Base-by-base conservation (phyloP, 2,113 vertebrate genomes). In the Bubo scandiacus region DNA sequence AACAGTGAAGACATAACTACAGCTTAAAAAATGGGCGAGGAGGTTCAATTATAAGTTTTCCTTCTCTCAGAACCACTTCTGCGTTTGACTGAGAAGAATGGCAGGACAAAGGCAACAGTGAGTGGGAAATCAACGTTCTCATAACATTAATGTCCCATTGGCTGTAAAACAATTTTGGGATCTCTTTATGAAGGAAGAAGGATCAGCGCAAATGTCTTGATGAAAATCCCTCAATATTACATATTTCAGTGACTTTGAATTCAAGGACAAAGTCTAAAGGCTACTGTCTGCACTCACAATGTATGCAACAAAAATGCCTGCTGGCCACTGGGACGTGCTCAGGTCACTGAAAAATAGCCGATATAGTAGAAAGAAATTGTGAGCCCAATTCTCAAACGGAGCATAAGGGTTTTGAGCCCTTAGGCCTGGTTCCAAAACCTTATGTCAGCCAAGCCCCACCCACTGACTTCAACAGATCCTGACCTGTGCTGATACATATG, bases 231-330 rank as follows among this genome's bases (percentile, higher is more conserved):
- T 80, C 62, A 68, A 20, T 79, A 65, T 72, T 40, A 63, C 68
- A 6, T 62, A 94, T 84, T 92, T 92, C 74, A 77, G 21, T 0
- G 5, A 90, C 89, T 92, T 85, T 71, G 70, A 89, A 77, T 82
- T 88, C 89, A 96, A 96, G 91, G 78, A 86, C 74, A 82, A 92
- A 90, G 71, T 82, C 62, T 27, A 66, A 91, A 94, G 59, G 32
- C 40, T 84, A 12, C 82, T 78, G 12, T 21, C 79, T 81, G 77
- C 36, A 29, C 42, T 88, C 82, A 30, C 18, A 49, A 5, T 16
- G 25, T 30, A 36, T 26, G 52, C 29, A 83, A n/a, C 3, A 15
- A 22, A 77, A 95, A 30, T 13, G 42, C 66, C 54, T 70, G 75
- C 73, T 36, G 70, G 49, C 77, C 71, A 3, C 62, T 51, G 92